Conservation (phyloP, 2,888 invertebrate species). For the Heteromyza rotundicornis region DNA sequence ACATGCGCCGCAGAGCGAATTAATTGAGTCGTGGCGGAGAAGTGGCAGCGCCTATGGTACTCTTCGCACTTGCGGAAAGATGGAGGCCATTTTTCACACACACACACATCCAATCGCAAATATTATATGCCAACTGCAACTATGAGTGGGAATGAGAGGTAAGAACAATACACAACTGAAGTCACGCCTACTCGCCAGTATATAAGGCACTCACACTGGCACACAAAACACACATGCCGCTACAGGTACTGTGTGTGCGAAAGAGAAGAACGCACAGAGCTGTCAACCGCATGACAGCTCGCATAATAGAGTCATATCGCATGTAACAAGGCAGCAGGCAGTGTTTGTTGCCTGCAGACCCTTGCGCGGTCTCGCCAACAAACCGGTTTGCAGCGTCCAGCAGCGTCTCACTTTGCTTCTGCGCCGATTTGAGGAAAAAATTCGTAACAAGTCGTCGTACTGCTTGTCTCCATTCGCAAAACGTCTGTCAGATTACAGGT, state of each 20-base stretch:
- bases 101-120: no score
- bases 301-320: conserved; percentile 55
- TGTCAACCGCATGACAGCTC: conserved; percentile 53
- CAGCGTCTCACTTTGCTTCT: conserved; percentile 10
- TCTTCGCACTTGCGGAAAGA: not conserved
- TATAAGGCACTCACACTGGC: conserved; percentile 33
- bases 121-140: no score
- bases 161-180: conserved; percentile 30
- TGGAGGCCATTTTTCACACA: conserved; percentile 39
- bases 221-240: conserved; percentile 11
- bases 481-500: conserved; percentile 62
- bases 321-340: conserved; percentile 40
- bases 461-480: conserved; percentile 42
- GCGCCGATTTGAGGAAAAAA: no score
- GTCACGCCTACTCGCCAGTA: conserved; percentile 4
- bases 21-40: conserved; percentile 25
- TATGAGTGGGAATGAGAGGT: no score
- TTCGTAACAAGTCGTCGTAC: conserved; percentile 16
- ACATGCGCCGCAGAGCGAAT: conserved; percentile 27
- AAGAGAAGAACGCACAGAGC: conserved; percentile 40
- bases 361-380: conserved; percentile 13
- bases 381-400: conserved; percentile 44
- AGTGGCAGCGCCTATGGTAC: not conserved
- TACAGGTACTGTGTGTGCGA: no score
- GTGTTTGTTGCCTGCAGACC: no score